A percentile compares a stretch with the other conserved stretches of the same genome.
These are phyloP conservation scores for Saiga tatarica DNA, from an alignment of 2,113 vertebrate genomes.

Conservation along the genomic window DNA sequence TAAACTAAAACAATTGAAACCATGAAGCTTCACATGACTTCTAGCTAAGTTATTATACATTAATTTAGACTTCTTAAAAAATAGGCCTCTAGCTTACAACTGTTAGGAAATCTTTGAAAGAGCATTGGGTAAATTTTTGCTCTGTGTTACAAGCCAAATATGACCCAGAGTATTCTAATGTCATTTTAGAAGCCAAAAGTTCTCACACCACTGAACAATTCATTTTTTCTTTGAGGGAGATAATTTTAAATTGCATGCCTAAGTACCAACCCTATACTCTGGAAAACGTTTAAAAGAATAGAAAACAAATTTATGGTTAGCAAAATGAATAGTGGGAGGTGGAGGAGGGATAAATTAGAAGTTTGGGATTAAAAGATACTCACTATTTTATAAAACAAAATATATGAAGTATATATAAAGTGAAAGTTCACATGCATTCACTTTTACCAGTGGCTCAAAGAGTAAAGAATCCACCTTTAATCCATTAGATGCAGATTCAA, in stretches of 20 bases:
- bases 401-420: neutral
- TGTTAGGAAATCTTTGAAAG: constrained; percentile 26
- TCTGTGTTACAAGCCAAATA: neutral
- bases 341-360: neutral
- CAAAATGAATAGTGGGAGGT: neutral
- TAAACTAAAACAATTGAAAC: constrained; percentile 30
- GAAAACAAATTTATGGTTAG: neutral
- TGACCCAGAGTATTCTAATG: neutral
- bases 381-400: neutral
- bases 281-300: neutral
- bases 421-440: neutral
- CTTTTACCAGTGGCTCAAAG: neutral
- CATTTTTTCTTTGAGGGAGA: neutral
- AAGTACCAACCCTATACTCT: neutral
- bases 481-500: neutral
- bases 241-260: neutral
- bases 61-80: neutral
- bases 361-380: neutral
- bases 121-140: neutral
- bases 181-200: neutral
- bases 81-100: neutral
- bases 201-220: neutral
- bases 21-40: constrained; percentile 3
- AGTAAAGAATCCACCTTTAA: neutral
- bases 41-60: constrained; percentile 23